Evolutionary conservation across 2,797 vertebrate species (phyloP), one percentile per base, ranked within the genome.

Genomic region (Kryptopterus vitreolus): DNA sequence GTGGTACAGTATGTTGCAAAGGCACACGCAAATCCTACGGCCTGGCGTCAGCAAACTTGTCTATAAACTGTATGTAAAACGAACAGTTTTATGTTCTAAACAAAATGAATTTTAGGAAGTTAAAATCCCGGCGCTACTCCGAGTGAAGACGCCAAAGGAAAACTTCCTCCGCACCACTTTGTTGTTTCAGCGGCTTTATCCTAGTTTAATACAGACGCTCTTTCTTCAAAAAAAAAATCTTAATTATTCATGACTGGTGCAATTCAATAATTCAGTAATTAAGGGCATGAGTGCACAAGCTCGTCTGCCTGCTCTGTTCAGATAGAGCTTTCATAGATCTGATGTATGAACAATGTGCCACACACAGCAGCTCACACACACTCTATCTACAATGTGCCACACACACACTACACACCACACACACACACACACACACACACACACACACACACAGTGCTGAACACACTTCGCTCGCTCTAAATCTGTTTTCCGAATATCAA

Each of bases 181-280:
- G 61, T 35, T 62, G 11, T 62, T 62, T 57, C 13, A 77, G 74
- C 26, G 18, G 33, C 58, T 65, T 33, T 55, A 43, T 82, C 33
- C 59, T 48, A 77, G 63, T 77, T 82, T 82, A 72, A 71, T 55
- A 61, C 74, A 82, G 66, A 10, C 58, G 18, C 63, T 48, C 73
- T 77, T 83, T 71, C 59, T 31, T 33, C 78, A 31, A 26, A 35
- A 12, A n/a, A 43, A 43, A 43, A 43, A 43, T 38, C 59, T 77
- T 74, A 74, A 81, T 79, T 76, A 81, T 71, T 77, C 76, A 71
- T 50, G 48, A 22, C 72, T 48, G 38, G 24, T 58, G 24, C n/a
- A 38, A 75, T 77, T 72, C 62, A 66, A 69, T 55, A 48, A 69
- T 68, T 66, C 55, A 59, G 58, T 48, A 61, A 68, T 74, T 46